Evolutionary conservation across 2,113 vertebrate genomes (phyloP).

Genomic region (Poeciliopsis occidentalis): DNA sequence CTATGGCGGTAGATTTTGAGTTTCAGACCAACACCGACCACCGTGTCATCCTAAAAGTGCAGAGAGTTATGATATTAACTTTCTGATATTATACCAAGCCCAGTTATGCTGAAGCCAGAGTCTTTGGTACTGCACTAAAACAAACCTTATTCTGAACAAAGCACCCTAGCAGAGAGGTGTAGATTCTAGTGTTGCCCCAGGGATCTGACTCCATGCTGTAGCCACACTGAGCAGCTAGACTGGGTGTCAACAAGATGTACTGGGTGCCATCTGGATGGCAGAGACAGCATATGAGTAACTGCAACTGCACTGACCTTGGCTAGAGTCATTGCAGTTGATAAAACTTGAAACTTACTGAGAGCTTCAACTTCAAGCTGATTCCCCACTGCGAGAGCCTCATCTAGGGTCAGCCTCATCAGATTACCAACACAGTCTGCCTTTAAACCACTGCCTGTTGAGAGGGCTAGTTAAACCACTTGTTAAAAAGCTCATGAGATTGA

Average conservation of each 20-base stretch:
- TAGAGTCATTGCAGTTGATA: too few relatives aligned
- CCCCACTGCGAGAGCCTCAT: conserved; percentile 70
- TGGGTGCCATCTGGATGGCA: conserved; percentile 66
- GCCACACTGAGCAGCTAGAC: conserved; percentile 78
- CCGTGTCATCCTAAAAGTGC: conserved; percentile 44
- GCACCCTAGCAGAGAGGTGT: conserved; percentile 76
- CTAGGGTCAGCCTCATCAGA: conserved; percentile 71
- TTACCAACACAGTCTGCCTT: conserved; percentile 71
- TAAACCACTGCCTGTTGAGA: conserved; percentile 56
- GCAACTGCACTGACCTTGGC: not conserved
- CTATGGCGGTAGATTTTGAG: conserved; percentile 56
- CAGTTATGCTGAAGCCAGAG: too few relatives aligned
- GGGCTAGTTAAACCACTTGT: accelerated
- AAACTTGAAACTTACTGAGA: conserved; percentile 69
- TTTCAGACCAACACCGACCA: conserved; percentile 61
- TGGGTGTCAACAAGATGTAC: conserved; percentile 53
- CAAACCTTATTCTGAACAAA: conserved; percentile 70
- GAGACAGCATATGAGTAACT: not conserved
- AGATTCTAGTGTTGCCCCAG: conserved; percentile 78
- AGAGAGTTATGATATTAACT: not conserved
- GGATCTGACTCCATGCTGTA: conserved; percentile 80
- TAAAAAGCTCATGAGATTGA: not conserved
- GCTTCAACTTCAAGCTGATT: conserved; percentile 76
- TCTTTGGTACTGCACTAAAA: too few relatives aligned
- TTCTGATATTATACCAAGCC: too few relatives aligned